phyloP scores from a whole-genome alignment of 2,888 invertebrate species.

The Boloria euphrosyne region DNA sequence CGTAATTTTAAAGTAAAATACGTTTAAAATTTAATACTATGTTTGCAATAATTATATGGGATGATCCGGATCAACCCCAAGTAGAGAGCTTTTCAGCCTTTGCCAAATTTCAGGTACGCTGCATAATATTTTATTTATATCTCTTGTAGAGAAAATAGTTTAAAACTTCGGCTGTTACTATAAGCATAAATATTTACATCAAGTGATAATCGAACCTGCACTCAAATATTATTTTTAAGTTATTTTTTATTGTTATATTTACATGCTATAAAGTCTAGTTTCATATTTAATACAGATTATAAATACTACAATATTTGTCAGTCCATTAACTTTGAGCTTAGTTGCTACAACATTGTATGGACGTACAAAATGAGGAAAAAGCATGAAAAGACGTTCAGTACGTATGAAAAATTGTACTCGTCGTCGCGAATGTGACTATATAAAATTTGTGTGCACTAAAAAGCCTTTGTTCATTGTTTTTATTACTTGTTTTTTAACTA shows the following conservation, averaged over 20 bases:
- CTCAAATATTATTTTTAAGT: too few relatives aligned
- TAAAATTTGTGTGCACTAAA: constrained; percentile 1
- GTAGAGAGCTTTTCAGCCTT: constrained; percentile 2
- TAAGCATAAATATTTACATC: background rate
- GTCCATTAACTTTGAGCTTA: constrained; percentile 8
- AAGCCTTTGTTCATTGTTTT: background rate
- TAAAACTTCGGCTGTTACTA: background rate
- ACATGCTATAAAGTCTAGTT: background rate
- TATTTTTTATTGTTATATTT: too few relatives aligned
- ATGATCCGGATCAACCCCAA: constrained; percentile 12
- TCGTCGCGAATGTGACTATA: background rate
- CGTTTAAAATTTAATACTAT: background rate
- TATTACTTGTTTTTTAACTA: too few relatives aligned
- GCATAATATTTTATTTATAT: too few relatives aligned
- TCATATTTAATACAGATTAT: background rate
- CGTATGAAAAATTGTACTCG: constrained; percentile 9
- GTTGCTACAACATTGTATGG: constrained; percentile 1
- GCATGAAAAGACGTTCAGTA: constrained; percentile 6
- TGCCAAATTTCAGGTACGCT: background rate
- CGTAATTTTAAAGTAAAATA: too few relatives aligned
- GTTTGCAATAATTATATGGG: constrained; percentile 6
- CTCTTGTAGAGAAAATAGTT: too few relatives aligned
- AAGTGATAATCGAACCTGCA: too few relatives aligned
- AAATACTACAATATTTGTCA: constrained; percentile 11
- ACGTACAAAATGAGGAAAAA: background rate